phyloP scores from a whole-genome alignment of 2,888 invertebrate species.

The Drosophila gaucha region DNA sequence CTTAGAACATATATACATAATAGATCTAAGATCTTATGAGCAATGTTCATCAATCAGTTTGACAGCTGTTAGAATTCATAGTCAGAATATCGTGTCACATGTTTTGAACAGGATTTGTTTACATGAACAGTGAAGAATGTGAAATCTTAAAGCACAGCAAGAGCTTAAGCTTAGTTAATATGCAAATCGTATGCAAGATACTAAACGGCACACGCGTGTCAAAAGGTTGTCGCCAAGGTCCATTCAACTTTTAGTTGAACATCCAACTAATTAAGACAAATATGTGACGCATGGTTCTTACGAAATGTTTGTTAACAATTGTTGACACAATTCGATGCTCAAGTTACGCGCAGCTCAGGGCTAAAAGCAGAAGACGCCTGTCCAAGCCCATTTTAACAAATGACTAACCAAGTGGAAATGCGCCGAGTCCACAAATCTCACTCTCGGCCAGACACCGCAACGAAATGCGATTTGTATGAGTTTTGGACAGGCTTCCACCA shows the following conservation, averaged over 20 bases:
- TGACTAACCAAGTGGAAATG: slow-evolving; percentile 80
- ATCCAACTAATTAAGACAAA: slow-evolving; percentile 1
- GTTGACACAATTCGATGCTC: slow-evolving; percentile 64
- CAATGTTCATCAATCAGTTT: not conserved
- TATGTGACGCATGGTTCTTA: slow-evolving; percentile 22
- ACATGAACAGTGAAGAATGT: not conserved
- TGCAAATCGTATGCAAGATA: slow-evolving; percentile 49
- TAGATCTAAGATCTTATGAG: too few relatives aligned
- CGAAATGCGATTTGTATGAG: slow-evolving; percentile 47
- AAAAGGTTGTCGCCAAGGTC: slow-evolving; percentile 49
- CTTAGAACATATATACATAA: too few relatives aligned
- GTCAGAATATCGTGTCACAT: not conserved
- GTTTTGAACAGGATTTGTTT: not conserved
- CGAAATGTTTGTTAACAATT: slow-evolving; percentile 46
- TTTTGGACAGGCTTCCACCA: not conserved
- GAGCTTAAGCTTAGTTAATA: slow-evolving; percentile 4
- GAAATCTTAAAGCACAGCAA: not conserved
- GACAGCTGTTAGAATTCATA: not conserved
- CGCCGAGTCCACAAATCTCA: slow-evolving; percentile 30
- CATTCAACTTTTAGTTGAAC: slow-evolving; percentile 43
- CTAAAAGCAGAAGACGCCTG: not conserved
- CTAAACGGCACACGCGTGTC: slow-evolving; percentile 20
- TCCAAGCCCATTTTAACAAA: slow-evolving; percentile 58
- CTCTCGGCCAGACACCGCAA: slow-evolving; percentile 32
- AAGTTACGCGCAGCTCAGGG: slow-evolving; percentile 41